Percentiles rank a stretch among this genome's conserved stretches.
These are phyloP conservation scores for Eueides isabella DNA, from an alignment of 1,140 invertebrate genomes.

Conservation along the genomic window DNA sequence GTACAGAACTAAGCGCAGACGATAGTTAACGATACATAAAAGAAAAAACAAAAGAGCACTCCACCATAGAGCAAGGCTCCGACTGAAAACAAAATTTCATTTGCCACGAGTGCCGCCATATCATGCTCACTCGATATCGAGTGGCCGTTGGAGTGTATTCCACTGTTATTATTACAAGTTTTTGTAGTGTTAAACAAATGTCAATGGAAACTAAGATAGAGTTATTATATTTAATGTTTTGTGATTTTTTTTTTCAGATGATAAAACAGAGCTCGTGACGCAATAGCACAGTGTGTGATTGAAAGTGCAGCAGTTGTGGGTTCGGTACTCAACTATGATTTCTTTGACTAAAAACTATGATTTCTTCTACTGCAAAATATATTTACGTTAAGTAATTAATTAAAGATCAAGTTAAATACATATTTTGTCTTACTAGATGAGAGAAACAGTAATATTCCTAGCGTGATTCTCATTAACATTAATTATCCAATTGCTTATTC, in stretches of 20 bases:
- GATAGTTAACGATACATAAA: conserved; percentile 24
- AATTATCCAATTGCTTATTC: too few species aligned
- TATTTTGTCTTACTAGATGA: too few species aligned
- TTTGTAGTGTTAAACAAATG: conserved; percentile 9
- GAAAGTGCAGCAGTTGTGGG: too few species aligned
- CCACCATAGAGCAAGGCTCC: conserved; percentile 30
- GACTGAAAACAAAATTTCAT: conserved; percentile 40
- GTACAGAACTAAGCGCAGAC: background rate
- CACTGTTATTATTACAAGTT: conserved; percentile 31
- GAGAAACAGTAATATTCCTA: too few species aligned
- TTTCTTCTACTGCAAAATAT: too few species aligned
- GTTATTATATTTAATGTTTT: background rate
- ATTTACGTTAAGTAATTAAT: too few species aligned
- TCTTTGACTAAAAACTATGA: too few species aligned
- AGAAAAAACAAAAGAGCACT: conserved; percentile 31
- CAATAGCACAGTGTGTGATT: too few species aligned
- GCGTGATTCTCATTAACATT: too few species aligned
- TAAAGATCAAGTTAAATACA: too few species aligned
- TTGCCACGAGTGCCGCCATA: conserved; percentile 35
- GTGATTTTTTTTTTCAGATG: background rate
- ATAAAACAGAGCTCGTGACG: too few species aligned
- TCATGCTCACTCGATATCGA: conserved; percentile 31
- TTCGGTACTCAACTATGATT: too few species aligned
- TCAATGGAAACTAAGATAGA: conserved; percentile 3
- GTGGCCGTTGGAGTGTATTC: conserved; percentile 28